Base-by-base conservation (phyloP, 2,113 vertebrate species). In the Otocyon megalotis region DNA sequence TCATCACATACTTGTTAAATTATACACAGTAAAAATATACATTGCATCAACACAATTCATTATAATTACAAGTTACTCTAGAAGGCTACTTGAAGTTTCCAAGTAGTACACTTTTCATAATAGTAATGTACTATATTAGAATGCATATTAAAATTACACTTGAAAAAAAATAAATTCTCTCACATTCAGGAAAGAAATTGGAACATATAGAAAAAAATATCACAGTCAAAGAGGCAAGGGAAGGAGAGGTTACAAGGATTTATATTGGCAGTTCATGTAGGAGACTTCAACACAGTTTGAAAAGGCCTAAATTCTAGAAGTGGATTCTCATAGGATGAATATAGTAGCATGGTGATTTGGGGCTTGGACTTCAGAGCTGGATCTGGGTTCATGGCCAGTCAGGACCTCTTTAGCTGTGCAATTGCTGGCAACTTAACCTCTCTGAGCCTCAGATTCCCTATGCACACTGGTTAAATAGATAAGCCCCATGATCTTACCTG, bases 1-100 rank as follows among this genome's bases (percentile, higher is more conserved):
- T 82, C 87, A 97, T 77, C 94, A 91, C 91, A 93, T 69, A 77
- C 65, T 96, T 93, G 28, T 76, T 76, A 91, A 97, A 88, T 96
- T 95, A 91, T 77, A 90, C 53, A 76, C 87, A 93, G 86, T 97
- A 96, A 96, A 97, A 93, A 91, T 35, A 56, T n/a, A 82, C 82
- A 93, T 48, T 87, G 53, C 74, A 82, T 54, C 90, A 88, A 83
- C 87, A 93, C 82, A 91, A 83, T 94, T 95, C 81, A 96, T 94
- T 88, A 83, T 83, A 97, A 97, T 96, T 97, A 88, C 67, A 94
- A 81, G 87, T 91, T 93, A 54, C 62, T 69, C 53, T 26, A 84
- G 67, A 95, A 82, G 50, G 67, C 91, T 82, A 87, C 87, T 77
- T 96, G 82, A 91, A 88, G 74, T 93, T 82, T 69, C 81, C 53